Conservation (phyloP, 2,797 vertebrate species). For the Ceyx erithaca region DNA sequence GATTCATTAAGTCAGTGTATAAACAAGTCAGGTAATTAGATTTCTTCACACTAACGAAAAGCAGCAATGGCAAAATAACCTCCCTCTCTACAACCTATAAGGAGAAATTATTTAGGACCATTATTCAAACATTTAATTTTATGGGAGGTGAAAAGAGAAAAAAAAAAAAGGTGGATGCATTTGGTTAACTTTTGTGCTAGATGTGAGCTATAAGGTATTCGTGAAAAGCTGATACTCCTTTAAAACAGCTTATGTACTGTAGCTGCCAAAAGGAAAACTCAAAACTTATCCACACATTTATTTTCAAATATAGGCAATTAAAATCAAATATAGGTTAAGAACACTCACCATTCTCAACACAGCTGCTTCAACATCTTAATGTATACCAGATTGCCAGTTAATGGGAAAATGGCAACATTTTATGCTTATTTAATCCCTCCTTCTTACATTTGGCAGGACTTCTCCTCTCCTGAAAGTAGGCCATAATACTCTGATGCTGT, state of each 20-base stretch:
- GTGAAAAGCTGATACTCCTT: neutral
- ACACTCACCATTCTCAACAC: neutral
- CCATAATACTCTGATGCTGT: neutral
- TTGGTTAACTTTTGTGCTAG: neutral
- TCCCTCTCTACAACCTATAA: neutral
- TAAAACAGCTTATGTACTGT: neutral
- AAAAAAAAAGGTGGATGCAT: neutral
- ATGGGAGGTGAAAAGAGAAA: neutral
- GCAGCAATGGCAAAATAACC: neutral
- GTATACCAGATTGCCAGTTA: neutral
- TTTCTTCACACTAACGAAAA: neutral
- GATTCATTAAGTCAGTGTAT: neutral
- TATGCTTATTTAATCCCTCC: neutral
- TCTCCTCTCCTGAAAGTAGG: neutral
- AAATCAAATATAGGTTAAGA: slow-evolving; percentile 22
- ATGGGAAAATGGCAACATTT: neutral
- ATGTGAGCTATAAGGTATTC: neutral
- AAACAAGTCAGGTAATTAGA: neutral
- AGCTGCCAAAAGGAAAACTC: neutral
- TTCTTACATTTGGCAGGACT: neutral
- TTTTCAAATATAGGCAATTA: slow-evolving; percentile 3
- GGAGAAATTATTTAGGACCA: neutral
- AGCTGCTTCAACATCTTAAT: neutral
- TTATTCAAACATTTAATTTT: neutral
- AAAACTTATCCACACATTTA: neutral